Conservation (phyloP, 1,140 invertebrate genomes). For the Triops cancriformis region DNA sequence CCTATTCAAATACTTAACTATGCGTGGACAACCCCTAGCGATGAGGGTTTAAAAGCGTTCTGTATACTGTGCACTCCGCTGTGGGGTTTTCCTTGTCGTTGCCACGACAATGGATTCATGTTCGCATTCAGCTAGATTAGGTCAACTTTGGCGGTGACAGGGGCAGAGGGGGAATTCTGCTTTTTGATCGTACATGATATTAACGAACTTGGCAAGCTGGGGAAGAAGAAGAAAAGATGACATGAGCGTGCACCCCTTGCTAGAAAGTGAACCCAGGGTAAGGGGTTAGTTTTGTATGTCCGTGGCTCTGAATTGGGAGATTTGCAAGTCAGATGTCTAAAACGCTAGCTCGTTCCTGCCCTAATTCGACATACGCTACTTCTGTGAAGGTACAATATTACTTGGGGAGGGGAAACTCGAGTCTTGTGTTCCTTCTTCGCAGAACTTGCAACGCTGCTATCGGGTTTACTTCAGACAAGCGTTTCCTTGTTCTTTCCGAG, state of each 20-base stretch:
- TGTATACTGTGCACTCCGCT: background rate
- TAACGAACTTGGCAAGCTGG: slow-evolving; percentile 3
- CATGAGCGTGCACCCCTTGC: background rate
- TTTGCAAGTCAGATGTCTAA: background rate
- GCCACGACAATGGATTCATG: background rate
- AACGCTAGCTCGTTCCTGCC: background rate
- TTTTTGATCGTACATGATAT: slow-evolving; percentile 14
- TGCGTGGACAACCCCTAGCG: background rate
- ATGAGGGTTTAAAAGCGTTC: background rate
- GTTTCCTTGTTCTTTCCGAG: no score
- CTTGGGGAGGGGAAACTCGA: no score
- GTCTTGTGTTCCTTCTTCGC: no score
- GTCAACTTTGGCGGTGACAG: background rate
- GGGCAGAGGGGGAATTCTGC: background rate
- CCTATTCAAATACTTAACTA: background rate
- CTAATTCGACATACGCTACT: no score
- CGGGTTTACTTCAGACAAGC: no score
- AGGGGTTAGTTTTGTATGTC: background rate
- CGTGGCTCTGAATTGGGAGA: background rate
- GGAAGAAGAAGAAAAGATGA: background rate
- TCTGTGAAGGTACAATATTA: no score
- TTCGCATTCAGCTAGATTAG: background rate
- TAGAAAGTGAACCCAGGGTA: background rate
- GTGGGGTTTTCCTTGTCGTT: slow-evolving; percentile 3
- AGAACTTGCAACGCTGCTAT: no score